Evolutionary conservation across 1,140 invertebrate genomes (phyloP).

Genomic region (Armadillidium nasatum): DNA sequence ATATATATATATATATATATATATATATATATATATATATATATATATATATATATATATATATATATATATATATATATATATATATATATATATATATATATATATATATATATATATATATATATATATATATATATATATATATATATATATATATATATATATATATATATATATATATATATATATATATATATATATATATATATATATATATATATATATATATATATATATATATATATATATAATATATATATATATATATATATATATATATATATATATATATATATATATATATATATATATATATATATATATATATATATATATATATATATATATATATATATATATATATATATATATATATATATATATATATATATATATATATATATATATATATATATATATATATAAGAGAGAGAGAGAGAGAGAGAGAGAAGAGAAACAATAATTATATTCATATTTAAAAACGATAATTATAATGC

Average conservation of each 20-base stretch:
- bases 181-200: constrained; percentile 17
- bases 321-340: constrained; percentile 16
- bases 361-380: background rate
- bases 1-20: constrained; percentile 29
- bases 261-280: constrained; percentile 14
- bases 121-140: constrained; percentile 18
- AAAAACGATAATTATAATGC: too few species aligned
- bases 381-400: background rate
- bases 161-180: constrained; percentile 20
- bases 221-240: constrained; percentile 12
- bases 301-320: background rate
- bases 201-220: background rate
- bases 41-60: constrained; percentile 23
- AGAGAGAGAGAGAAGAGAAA: too few species aligned
- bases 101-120: constrained; percentile 27
- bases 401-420: background rate
- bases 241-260: constrained; percentile 12
- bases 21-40: constrained; percentile 27
- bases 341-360: constrained; percentile 4
- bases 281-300: constrained; percentile 14
- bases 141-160: constrained; percentile 1
- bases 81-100: constrained; percentile 24
- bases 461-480: too few species aligned
- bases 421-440: too few species aligned
- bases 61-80: constrained; percentile 19